phyloP scores from a whole-genome alignment of 92 coral and sea anemone species.

The Isaurus tuberculatus region DNA sequence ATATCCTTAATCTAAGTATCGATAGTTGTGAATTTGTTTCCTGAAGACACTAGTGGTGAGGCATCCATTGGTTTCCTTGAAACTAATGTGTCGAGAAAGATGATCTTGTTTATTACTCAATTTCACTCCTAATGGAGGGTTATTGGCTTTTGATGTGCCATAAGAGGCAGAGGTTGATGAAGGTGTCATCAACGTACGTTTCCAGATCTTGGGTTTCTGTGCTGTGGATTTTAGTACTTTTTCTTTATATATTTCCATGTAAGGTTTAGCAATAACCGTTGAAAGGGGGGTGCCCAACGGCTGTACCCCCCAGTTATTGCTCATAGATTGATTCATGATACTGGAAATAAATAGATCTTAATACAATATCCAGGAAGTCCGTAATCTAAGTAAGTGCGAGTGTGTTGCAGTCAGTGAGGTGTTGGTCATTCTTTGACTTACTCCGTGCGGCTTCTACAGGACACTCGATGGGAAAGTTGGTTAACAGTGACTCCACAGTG shows the following conservation, averaged over 20 bases:
- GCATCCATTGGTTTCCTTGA: no score
- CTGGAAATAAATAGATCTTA: slow-evolving; percentile 14
- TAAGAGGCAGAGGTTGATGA: no score
- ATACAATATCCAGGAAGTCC: not conserved
- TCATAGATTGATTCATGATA: slow-evolving; percentile 13
- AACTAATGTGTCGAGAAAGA: not conserved
- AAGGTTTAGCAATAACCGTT: slow-evolving; percentile 8
- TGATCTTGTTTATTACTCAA: not conserved
- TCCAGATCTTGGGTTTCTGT: not conserved
- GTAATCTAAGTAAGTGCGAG: not conserved
- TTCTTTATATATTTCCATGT: slow-evolving; percentile 35
- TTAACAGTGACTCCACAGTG: no score
- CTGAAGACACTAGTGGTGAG: no score
- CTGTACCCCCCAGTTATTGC: slow-evolving; percentile 16
- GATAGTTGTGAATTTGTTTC: no score
- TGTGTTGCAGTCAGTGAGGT: not conserved
- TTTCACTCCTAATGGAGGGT: not conserved
- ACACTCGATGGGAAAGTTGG: not conserved
- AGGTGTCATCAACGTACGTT: not conserved
- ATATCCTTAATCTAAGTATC: no score
- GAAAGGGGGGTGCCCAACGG: slow-evolving; percentile 34
- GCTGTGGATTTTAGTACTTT: not conserved
- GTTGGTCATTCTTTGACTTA: not conserved
- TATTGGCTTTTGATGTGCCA: not conserved
- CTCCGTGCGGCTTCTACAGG: not conserved